Evolutionary conservation across 2,888 invertebrate species (phyloP), one percentile per base, ranked within the genome.

Genomic region (Antheraea yamamai): DNA sequence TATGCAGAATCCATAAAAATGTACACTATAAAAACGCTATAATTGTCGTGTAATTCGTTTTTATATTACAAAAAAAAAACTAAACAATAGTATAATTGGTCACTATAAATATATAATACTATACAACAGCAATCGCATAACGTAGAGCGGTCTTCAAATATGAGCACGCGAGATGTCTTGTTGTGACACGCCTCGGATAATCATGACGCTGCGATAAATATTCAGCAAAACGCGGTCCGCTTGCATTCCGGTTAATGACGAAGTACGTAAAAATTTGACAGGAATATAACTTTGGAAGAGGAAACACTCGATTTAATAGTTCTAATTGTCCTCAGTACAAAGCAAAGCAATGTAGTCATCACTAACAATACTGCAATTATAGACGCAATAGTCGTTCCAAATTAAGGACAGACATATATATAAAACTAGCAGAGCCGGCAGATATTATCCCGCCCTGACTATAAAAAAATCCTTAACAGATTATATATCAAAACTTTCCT

Each of bases 21-120:
- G 64, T 66, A 30, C 64, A 66, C 26, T 66, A 66, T 66, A 66
- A 66, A 66, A 66, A 66, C 64, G 64, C 14, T 66, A 66, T 66
- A 66, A 66, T 66, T 66, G 64, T 66, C 64, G 64, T 66, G 64
- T 66, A 66, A 30, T 66, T 66, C 26, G 64, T 66, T 66, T 66
- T 66, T 10, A 16, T 61, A 61, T 61, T 61, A 61, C 10, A 61
- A 61, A 23, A 66, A 64, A 61, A 61, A 61, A 66, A 66, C 26
- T 66, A 30, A 66, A 66, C 64, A 66, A 66, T 66, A 30, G 64
- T 30, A 30, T 66, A 66, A 66, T 66, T 66, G 64, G 64, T 16
- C 26, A 66, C 64, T 30, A 66, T 66, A 66, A 26, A 66, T 66
- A 14, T 66, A 30, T 66, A 30, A 66, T 66, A 66, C 16, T 30